Base-by-base conservation (phyloP, 2,888 invertebrate species). In the Phymatocera aterrima region DNA sequence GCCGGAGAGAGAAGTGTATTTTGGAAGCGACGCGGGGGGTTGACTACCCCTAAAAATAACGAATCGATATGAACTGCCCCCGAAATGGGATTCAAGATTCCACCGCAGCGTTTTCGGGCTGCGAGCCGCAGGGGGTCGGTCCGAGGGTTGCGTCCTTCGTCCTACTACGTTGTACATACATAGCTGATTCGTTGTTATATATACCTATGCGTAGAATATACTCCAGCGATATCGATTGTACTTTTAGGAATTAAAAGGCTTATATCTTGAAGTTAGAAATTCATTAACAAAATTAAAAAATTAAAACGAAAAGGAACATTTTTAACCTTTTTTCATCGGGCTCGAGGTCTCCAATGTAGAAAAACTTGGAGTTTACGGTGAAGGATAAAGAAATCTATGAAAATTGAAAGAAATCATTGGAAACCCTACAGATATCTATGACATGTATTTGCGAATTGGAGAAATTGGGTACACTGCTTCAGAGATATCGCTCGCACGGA, bases 1-100 rank as follows among this genome's bases (percentile, higher is more conserved):
- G 54, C 15, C 60, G 10, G 37, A 12, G 37, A n/a, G 72, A 34
- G 18, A 18, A 34, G 75, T 75, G 83, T 84, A 84, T 85, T 85
- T 85, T 84, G 81, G 82, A 83, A 82, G 80, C 79, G 78, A 80
- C 81, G 81, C 82, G 82, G 85, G 87, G 83, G 84, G 84, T 84
- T 83, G 81, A 83, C 84, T 85, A 84, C 83, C 87, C 87, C 87
- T 87, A 88, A 87, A 87, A 87, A 87, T 87, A 88, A 88, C 85
- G 84, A 87, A 87, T 88, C 87, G 86, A 88, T 87, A 87, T 86
- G 82, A 80, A 82, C 84, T 87, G 86, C 83, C 82, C 82, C 84
- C 84, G 83, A 84, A 85, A 85, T 81, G 83, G 83, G 57, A 75
- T 75, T 75, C 57, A 60, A 75, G 54, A 75, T 60, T 75, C 75